Base-by-base conservation (phyloP, 2,888 invertebrate genomes). In the Drosophila pegasa region DNA sequence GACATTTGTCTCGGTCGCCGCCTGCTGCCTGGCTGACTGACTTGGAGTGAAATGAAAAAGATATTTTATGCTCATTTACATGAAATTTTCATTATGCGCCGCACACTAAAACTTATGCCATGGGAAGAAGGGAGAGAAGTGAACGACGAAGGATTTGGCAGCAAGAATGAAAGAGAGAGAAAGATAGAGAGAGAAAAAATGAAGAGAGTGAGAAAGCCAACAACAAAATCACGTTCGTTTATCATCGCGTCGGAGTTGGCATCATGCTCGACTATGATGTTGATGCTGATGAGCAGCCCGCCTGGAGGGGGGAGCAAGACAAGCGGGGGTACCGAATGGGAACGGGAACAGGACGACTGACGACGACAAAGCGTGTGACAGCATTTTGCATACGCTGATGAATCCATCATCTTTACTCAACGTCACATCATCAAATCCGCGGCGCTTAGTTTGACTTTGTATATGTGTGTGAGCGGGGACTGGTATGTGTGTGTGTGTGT, bases 51-150 rank as follows among this genome's bases (percentile, higher is more conserved):
- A 89, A 90, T 90, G 90, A 85, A 88, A 87, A 77, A 89, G 78
- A 90, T 90, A 89, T 90, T 90, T 90, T 88, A 89, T 89, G 80
- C 90, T 90, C 90, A 90, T 90, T 90, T 90, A 89, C 89, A 90
- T 90, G 87, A 87, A 86, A 89, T 83, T 87, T 87, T 87, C 87
- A 89, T 87, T 87, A 89, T 87, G 78, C 71, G 82, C 73, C 71
- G 74, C 75, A 75, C 71, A 71, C 70, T 77, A 71, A 64, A 88
- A 83, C 88, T 84, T 86, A 68, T 86, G 83, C 87, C 83, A 78
- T 69, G 66, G 51, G 20, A 27, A 33, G 18, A 14, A 10, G 48
- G 35, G 38, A 33, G 33, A 52, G n/a, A n/a, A n/a, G 33, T 14
- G 16, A 59, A 37, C 43, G 56, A 57, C 51, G 47, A 56, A 45